Evolutionary conservation across 30 jellyfish, hydroid and myxozoan species (phyloP).

Genomic region (Turritopsis dohrnii): DNA sequence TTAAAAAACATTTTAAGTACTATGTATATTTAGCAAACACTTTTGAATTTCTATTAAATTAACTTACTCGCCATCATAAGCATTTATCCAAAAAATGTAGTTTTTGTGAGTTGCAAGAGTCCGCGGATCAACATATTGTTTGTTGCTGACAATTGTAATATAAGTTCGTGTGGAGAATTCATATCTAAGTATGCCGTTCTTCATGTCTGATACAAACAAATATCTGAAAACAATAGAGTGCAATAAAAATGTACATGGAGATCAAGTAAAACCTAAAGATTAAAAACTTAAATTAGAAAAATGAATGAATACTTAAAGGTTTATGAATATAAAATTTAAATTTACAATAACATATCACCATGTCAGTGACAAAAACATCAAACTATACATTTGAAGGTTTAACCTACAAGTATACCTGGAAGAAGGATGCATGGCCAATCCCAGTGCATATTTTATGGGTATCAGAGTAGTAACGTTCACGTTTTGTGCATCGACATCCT

Average conservation of each 20-base stretch:
- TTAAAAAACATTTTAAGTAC: too few relatives aligned
- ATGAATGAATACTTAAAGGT: too few relatives aligned
- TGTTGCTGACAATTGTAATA: neutral
- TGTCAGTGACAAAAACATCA: too few relatives aligned
- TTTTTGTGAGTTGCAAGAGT: neutral
- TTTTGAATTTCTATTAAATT: too few relatives aligned
- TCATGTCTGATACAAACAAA: neutral
- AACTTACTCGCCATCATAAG: neutral
- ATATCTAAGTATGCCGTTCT: neutral
- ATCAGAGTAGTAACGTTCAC: neutral
- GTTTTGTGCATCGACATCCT: neutral
- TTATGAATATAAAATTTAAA: too few relatives aligned
- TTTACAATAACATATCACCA: too few relatives aligned
- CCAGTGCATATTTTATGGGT: neutral
- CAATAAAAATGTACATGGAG: neutral
- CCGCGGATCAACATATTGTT: neutral
- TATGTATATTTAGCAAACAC: too few relatives aligned
- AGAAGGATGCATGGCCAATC: neutral
- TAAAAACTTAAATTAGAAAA: too few relatives aligned
- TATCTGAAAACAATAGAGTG: neutral
- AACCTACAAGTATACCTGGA: too few relatives aligned
- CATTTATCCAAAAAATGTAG: neutral
- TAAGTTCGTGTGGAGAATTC: neutral
- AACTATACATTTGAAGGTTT: too few relatives aligned
- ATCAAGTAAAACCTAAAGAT: too few relatives aligned